Evolutionary conservation across 1,140 invertebrate genomes (phyloP).

Genomic region (Forficula auricularia): DNA sequence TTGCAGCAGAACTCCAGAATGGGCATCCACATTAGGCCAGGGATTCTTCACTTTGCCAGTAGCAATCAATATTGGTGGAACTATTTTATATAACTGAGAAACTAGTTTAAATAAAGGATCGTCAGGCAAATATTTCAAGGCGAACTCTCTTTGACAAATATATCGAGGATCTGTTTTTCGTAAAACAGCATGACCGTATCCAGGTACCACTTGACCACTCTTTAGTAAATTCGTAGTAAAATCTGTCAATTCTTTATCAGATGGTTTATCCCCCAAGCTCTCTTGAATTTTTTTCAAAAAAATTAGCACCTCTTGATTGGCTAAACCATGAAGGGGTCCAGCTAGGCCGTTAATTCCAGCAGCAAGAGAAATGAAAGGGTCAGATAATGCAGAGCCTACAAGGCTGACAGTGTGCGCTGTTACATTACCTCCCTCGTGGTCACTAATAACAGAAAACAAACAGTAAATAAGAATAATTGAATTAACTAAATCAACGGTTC

Average conservation of each 20-base stretch:
- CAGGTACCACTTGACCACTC: slow-evolving; percentile 46
- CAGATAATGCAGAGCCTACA: slow-evolving; percentile 46
- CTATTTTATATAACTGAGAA: slow-evolving; percentile 37
- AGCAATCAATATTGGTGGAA: slow-evolving; percentile 39
- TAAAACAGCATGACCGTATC: slow-evolving; percentile 50
- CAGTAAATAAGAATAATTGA: too few relatives aligned
- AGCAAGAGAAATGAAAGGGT: slow-evolving; percentile 46
- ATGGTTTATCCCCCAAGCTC: slow-evolving; percentile 31
- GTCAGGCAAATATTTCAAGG: slow-evolving; percentile 43
- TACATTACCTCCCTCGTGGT: slow-evolving; percentile 50
- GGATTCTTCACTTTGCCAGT: slow-evolving; percentile 47
- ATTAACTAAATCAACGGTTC: too few relatives aligned
- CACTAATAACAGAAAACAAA: slow-evolving; percentile 22
- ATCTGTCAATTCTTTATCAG: slow-evolving; percentile 37
- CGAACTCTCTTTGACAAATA: slow-evolving; percentile 47
- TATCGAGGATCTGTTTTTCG: slow-evolving; percentile 51
- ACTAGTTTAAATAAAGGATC: slow-evolving; percentile 41
- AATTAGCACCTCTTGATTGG: slow-evolving; percentile 39
- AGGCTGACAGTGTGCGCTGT: slow-evolving; percentile 45
- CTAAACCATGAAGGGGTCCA: slow-evolving; percentile 48
- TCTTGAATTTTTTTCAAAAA: slow-evolving; percentile 27
- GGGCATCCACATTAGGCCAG: slow-evolving; percentile 52
- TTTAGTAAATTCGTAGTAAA: slow-evolving; percentile 47
- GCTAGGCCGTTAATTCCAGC: slow-evolving; percentile 48
- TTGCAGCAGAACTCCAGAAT: slow-evolving; percentile 42